Percentiles rank a stretch among this genome's conserved stretches.
Conservation (phyloP, 2,113 vertebrate species). For the Probosciger aterrimus region DNA sequence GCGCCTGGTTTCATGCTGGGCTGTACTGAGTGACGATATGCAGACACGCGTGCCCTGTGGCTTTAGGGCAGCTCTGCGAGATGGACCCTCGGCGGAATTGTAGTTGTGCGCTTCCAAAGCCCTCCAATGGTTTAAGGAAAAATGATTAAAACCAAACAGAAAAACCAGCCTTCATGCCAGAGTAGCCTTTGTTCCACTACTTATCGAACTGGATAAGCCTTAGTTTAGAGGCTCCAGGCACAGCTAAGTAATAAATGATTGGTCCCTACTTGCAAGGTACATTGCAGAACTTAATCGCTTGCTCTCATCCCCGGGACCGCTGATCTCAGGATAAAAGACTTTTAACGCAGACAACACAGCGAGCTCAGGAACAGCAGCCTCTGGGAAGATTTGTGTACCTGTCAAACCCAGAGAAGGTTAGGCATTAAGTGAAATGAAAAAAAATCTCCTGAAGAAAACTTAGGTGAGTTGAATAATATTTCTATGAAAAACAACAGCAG, state of each 20-base stretch:
- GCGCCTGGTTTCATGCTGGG: constrained; percentile 57
- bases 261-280: constrained; percentile 49
- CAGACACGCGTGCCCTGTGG: neutral
- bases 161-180: constrained; percentile 71
- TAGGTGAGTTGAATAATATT: constrained; percentile 18
- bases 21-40: neutral
- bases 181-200: constrained; percentile 69
- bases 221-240: constrained; percentile 54
- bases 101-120: constrained; percentile 5
- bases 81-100: neutral
- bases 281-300: constrained; percentile 44
- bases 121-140: constrained; percentile 38
- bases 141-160: neutral
- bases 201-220: constrained; percentile 62
- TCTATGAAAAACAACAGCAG: constrained; percentile 33
- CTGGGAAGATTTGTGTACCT: neutral
- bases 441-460: neutral
- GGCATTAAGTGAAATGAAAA: neutral
- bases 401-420: neutral
- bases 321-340: constrained; percentile 51
- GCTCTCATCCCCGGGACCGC: neutral
- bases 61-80: constrained; percentile 14
- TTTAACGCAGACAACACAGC: neutral
- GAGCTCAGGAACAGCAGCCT: neutral
- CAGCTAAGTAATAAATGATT: constrained; percentile 53